A percentile compares a stretch with the other conserved stretches of the same genome.
Evolutionary conservation across 1,140 invertebrate species (phyloP).

Genomic region (Drosophila athabasca): DNA sequence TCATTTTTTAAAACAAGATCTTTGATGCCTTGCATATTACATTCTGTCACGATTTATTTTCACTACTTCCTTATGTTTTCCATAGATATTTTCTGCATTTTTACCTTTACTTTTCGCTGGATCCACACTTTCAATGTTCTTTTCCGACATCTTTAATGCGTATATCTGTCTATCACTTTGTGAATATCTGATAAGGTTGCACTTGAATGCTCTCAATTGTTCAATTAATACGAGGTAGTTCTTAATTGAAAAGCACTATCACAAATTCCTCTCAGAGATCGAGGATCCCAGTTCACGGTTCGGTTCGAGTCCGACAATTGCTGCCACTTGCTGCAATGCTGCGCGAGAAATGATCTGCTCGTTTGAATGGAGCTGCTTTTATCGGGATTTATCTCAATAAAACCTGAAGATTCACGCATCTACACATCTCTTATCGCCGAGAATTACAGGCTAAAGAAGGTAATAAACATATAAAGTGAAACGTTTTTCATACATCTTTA

Average conservation of each 20-base stretch:
- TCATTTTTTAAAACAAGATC: not conserved
- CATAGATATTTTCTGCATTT: not conserved
- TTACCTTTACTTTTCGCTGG: conserved; percentile 56
- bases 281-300: conserved; percentile 15
- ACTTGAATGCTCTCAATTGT: conserved; percentile 38
- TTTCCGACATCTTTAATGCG: conserved; percentile 36
- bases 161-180: conserved; percentile 4
- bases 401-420: conserved; percentile 34
- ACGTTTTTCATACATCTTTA: conserved; percentile 16
- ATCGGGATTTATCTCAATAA: conserved; percentile 22
- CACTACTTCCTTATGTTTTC: not conserved
- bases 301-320: conserved; percentile 2
- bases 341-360: conserved; percentile 31
- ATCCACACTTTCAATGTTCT: conserved; percentile 30
- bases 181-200: conserved; percentile 16
- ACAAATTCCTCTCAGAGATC: conserved; percentile 15
- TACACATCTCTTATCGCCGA: conserved; percentile 36
- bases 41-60: too few relatives aligned
- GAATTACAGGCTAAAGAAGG: conserved; percentile 35
- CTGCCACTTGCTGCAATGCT: conserved; percentile 35
- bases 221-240: conserved; percentile 38
- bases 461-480: conserved; percentile 35
- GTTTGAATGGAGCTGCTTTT: conserved; percentile 28
- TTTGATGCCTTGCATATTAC: not conserved
- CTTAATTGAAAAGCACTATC: conserved; percentile 27